These are phyloP conservation scores for Fulmarus glacialis DNA, from an alignment of 2,113 vertebrate genomes.

Conservation along the genomic window DNA sequence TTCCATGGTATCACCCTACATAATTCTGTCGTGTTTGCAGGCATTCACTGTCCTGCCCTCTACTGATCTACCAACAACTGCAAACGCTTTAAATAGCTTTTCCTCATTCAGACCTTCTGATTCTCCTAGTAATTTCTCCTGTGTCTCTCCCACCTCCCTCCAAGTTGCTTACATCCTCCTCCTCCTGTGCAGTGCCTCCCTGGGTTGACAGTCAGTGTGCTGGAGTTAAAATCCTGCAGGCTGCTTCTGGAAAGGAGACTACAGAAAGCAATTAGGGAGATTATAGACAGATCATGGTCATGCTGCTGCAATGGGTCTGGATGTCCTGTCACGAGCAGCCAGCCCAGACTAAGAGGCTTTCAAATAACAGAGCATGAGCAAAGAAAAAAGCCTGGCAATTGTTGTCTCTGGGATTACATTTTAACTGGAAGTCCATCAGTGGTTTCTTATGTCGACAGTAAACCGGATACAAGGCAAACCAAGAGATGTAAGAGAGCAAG, in stretches of 20 bases:
- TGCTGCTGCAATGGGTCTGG: background rate
- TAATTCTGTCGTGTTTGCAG: background rate
- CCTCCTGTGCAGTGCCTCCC: background rate
- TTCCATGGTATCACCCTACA: background rate
- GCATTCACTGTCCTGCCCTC: background rate
- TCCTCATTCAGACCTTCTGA: background rate
- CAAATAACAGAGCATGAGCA: background rate
- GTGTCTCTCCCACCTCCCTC: background rate
- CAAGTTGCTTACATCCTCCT: background rate
- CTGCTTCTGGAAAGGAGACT: background rate
- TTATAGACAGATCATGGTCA: background rate
- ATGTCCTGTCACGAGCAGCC: background rate
- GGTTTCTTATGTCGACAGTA: background rate
- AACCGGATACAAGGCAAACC: background rate
- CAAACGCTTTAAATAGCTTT: background rate
- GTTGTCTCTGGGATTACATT: background rate
- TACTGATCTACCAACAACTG: background rate
- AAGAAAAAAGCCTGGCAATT: background rate
- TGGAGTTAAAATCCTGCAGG: background rate
- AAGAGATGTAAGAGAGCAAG: background rate
- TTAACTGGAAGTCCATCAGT: background rate
- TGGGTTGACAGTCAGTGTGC: background rate
- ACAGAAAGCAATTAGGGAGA: background rate
- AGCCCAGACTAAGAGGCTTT: background rate
- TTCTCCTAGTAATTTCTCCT: background rate